phyloP scores from a whole-genome alignment of 2,113 vertebrate genomes.

The Thinocorus orbignyianus region DNA sequence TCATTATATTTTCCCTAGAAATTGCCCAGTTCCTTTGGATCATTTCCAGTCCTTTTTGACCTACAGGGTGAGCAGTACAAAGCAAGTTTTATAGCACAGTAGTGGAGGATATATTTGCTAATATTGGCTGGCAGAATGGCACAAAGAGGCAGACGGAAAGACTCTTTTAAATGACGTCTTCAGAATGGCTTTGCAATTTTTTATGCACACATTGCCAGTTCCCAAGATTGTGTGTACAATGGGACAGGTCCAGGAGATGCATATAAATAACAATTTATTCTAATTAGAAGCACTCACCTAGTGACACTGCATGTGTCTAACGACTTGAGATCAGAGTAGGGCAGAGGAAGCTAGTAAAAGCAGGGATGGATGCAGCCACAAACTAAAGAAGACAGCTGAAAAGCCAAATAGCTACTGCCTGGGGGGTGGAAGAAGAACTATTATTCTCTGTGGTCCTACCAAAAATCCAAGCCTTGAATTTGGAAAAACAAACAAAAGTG shows the following conservation, averaged over 20 bases:
- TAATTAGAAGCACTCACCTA: not conserved
- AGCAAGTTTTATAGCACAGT: not conserved
- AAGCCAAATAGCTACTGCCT: not conserved
- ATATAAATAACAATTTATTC: not conserved
- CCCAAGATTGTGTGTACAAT: not conserved
- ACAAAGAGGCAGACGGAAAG: not conserved
- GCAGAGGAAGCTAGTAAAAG: not conserved
- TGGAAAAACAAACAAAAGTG: not conserved
- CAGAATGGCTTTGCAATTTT: not conserved
- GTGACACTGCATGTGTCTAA: not conserved
- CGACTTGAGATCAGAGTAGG: not conserved
- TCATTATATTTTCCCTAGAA: conserved; percentile 26
- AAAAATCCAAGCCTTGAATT: not conserved
- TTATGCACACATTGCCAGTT: not conserved
- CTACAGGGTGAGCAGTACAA: not conserved
- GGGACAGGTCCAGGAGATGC: not conserved
- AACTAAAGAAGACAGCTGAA: not conserved
- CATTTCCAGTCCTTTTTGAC: conserved; percentile 16
- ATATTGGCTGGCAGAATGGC: not conserved
- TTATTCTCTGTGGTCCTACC: not conserved
- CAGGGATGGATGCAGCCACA: not conserved
- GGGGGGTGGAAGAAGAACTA: not conserved
- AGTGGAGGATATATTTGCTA: not conserved
- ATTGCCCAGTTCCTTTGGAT: not conserved
- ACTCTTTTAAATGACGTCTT: not conserved